A percentile compares a stretch with the other conserved stretches of the same genome.
Conservation (phyloP, 1,140 invertebrate species). For the Melitaea cinxia region DNA sequence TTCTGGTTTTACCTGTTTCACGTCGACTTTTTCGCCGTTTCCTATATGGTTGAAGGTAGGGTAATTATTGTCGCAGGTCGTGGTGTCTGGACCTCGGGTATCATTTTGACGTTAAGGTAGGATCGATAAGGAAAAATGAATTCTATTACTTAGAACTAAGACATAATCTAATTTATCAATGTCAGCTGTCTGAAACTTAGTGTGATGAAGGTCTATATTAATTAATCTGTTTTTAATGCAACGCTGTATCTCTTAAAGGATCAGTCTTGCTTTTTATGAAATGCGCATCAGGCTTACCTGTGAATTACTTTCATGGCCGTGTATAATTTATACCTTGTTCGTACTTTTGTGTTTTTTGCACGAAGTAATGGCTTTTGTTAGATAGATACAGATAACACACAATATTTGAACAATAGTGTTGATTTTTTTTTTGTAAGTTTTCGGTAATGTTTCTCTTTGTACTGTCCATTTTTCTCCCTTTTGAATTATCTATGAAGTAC, state of each 20-base stretch:
- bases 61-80: constrained; percentile 32
- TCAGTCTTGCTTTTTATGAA: constrained; percentile 9
- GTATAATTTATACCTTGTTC: constrained; percentile 1
- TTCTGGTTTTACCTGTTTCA: constrained; percentile 28
- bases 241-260: constrained; percentile 8
- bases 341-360: neutral
- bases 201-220: constrained; percentile 23
- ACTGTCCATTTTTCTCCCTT: too few relatives aligned
- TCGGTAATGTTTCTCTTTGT: too few relatives aligned
- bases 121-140: constrained; percentile 2
- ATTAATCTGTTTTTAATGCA: constrained; percentile 18
- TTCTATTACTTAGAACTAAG: neutral
- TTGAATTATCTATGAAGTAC: too few relatives aligned
- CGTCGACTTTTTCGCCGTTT: constrained; percentile 22
- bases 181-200: neutral
- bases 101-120: constrained; percentile 11
- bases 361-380: neutral
- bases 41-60: constrained; percentile 22
- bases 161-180: neutral
- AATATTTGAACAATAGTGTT: too few relatives aligned
- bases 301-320: neutral
- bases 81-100: constrained; percentile 17
- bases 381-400: neutral
- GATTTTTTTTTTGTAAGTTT: too few relatives aligned
- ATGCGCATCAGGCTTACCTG: constrained; percentile 7